Conservation (phyloP, 1,140 invertebrate species). For the Eueides isabella region DNA sequence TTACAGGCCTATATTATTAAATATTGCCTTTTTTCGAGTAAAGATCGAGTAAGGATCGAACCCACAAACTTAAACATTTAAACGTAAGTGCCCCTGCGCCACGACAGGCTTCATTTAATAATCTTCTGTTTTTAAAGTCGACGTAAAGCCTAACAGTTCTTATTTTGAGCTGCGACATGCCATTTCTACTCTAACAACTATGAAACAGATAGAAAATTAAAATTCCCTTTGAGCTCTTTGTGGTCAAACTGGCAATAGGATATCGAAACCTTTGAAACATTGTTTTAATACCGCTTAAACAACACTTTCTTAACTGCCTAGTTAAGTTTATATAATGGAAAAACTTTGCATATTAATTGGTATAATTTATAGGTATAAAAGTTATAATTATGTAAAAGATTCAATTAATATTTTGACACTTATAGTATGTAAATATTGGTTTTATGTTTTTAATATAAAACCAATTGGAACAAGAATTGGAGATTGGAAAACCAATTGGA, state of each 20-base stretch:
- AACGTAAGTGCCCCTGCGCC: too few species aligned
- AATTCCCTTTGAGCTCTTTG: slow-evolving; percentile 22
- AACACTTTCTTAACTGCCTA: neutral
- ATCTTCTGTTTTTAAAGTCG: neutral
- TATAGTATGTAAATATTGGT: too few species aligned
- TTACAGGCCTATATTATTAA: too few species aligned
- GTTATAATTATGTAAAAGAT: too few species aligned
- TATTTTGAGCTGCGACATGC: neutral
- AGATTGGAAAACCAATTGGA: too few species aligned
- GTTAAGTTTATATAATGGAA: neutral
- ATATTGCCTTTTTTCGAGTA: too few species aligned
- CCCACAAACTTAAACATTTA: too few species aligned
- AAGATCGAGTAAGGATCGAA: too few species aligned
- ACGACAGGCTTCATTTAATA: too few species aligned
- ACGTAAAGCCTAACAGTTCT: neutral
- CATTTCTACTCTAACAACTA: neutral
- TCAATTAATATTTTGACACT: too few species aligned
- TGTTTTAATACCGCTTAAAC: neutral
- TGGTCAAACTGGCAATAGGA: neutral
- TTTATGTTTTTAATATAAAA: too few species aligned
- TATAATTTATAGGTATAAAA: neutral
- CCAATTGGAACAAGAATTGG: too few species aligned
- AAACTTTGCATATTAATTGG: neutral
- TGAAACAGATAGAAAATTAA: slow-evolving; percentile 14
- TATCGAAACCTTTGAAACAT: slow-evolving; percentile 9